Evolutionary conservation across 2,113 vertebrate genomes (phyloP), one percentile per base, ranked within the genome.

Genomic region (Tragulus kanchil): DNA sequence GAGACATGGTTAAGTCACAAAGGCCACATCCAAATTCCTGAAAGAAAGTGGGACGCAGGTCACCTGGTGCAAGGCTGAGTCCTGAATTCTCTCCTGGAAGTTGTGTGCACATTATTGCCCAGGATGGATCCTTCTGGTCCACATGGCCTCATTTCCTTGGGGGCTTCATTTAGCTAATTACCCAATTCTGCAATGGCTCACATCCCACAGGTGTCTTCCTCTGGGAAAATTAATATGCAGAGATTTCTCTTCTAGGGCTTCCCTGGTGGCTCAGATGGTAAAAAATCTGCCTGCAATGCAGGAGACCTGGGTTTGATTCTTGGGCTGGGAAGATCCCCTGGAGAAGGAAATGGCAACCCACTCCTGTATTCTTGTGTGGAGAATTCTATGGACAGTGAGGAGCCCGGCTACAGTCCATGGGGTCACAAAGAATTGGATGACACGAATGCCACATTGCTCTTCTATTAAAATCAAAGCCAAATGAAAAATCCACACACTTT

Each of bases 91-190:
- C 16, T 54, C 73, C 25, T 0, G 1, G 58, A 90, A 91, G 50
- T 13, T 3, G 12, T 59, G 31, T 16, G 48, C 50, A 17, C 17
- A 11, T 45, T 36, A n/a, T 21, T 12, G 19, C 79, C 82, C 61
- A 36, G 15, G 28, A 52, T 3, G 21, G 48, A 14, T 5, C 17
- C 25, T 25, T 73, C 45, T 69, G 2, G 0, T 42, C 65, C 25
- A 16, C 2, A 1, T 19, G 92, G 64, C 79, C 77, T 65, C 19
- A 8, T 82, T 31, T 64, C 91, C 95, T 82, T 2, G 0, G 89
- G 92, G 93, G 82, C 36, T 52, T 92, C 83, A 79, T 94, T 96
- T 89, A 83, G 54, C 82, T 96, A 79, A 92, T 85, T 95, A 79
- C 52, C 67, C 56, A 45, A 65, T 50, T 93, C 93, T 8, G 3